A percentile compares a stretch with the other conserved stretches of the same genome.
Evolutionary conservation across 2,888 invertebrate species (phyloP).

Genomic region (Julus scandinavius): DNA sequence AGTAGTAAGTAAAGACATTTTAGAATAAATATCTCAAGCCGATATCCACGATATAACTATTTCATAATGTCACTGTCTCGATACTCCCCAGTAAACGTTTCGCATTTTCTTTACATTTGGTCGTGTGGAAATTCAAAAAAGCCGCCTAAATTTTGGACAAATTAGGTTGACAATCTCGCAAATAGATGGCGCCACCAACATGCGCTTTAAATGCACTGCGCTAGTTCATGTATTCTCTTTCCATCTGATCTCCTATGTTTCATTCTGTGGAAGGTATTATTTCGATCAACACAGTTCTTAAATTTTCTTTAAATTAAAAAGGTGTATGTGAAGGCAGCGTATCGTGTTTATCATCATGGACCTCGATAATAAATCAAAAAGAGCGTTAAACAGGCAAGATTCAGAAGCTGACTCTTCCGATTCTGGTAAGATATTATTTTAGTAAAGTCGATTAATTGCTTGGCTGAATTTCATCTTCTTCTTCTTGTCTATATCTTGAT

Average conservation of each 20-base stretch:
- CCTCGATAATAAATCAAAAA: constrained; percentile 15
- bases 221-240: not conserved
- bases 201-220: not conserved
- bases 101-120: too few species aligned
- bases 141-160: too few species aligned
- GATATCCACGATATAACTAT: too few species aligned
- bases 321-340: not conserved
- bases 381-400: not conserved
- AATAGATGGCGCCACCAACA: not conserved
- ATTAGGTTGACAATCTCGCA: too few species aligned
- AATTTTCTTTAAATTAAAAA: not conserved
- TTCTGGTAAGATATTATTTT: not conserved
- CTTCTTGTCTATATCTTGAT: too few species aligned
- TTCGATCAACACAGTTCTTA: not conserved
- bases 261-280: not conserved
- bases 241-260: not conserved
- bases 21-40: too few species aligned
- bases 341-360: not conserved
- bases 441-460: too few species aligned
- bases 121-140: too few species aligned
- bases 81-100: too few species aligned
- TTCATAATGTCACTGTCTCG: too few species aligned
- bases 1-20: too few species aligned
- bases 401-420: constrained; percentile 8
- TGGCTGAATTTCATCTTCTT: too few species aligned